Conservation (phyloP, 2,888 invertebrate genomes). For the Agrochola litura region DNA sequence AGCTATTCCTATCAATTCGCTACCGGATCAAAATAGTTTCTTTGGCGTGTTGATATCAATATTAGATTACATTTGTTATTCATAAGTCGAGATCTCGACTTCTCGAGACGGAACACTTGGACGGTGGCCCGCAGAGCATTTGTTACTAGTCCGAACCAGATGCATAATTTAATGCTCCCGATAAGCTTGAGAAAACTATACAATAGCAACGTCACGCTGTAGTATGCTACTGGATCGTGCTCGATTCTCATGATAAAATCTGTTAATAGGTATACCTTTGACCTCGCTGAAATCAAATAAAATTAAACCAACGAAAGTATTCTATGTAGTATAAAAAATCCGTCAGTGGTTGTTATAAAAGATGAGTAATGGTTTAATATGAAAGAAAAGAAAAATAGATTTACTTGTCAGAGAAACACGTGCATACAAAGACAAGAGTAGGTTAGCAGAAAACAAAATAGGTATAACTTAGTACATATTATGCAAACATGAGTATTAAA, state of each 20-base stretch:
- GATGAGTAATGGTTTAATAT: neutral
- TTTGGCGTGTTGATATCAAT: constrained; percentile 80
- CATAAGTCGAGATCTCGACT: constrained; percentile 69
- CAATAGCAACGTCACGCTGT: constrained; percentile 34
- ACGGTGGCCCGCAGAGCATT: constrained; percentile 52
- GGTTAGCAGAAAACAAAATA: no score
- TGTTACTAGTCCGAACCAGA: constrained; percentile 60
- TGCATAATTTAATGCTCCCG: constrained; percentile 56
- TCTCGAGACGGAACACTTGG: constrained; percentile 76
- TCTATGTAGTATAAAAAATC: neutral
- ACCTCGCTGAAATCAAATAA: constrained; percentile 16
- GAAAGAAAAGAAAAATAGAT: no score
- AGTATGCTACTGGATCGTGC: constrained; percentile 36
- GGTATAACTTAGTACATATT: no score
- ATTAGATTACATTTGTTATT: constrained; percentile 82
- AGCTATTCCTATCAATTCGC: constrained; percentile 73
- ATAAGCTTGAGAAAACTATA: constrained; percentile 50
- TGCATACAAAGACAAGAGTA: no score
- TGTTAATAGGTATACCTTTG: constrained; percentile 17
- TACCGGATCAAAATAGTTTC: constrained; percentile 86
- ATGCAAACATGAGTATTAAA: no score
- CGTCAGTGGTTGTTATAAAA: neutral
- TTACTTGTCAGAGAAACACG: no score
- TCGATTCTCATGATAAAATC: constrained; percentile 30
- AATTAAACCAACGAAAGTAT: neutral